phyloP scores from a whole-genome alignment of 2,888 invertebrate species.

The Palloptera scutellata region DNA sequence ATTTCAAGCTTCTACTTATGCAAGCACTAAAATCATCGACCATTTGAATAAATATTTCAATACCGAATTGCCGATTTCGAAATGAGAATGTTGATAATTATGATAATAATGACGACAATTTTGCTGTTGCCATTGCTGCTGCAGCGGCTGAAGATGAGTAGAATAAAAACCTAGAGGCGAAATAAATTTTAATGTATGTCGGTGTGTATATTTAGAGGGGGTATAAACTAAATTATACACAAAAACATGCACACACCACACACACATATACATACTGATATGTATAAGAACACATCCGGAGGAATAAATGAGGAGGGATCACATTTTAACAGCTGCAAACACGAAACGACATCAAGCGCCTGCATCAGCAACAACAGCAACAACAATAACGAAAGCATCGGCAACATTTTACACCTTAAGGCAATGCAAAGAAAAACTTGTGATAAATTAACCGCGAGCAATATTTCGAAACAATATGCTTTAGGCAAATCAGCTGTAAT shows the following conservation, averaged over 20 bases:
- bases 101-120: constrained; percentile 1
- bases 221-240: constrained; percentile 4
- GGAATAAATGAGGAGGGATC: constrained; percentile 12
- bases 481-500: constrained; percentile 59
- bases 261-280: neutral
- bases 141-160: constrained; percentile 36
- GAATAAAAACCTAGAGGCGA: constrained; percentile 42
- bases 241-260: constrained; percentile 3
- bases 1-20: too few relatives aligned
- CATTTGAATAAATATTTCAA: constrained; percentile 12
- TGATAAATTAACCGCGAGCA: constrained; percentile 58
- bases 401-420: constrained; percentile 54
- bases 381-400: constrained; percentile 32
- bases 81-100: neutral
- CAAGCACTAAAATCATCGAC: too few relatives aligned
- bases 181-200: constrained; percentile 23
- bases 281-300: neutral
- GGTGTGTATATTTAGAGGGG: too few relatives aligned
- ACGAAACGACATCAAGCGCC: constrained; percentile 26
- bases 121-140: constrained; percentile 27
- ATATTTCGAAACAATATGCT: constrained; percentile 57
- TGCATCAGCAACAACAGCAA: constrained; percentile 37
- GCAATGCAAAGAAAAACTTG: constrained; percentile 62
- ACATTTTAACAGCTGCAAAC: constrained; percentile 29
- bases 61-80: constrained; percentile 1